phyloP scores from a whole-genome alignment of 1,140 invertebrate genomes.

The Chrysoperla carnea region DNA sequence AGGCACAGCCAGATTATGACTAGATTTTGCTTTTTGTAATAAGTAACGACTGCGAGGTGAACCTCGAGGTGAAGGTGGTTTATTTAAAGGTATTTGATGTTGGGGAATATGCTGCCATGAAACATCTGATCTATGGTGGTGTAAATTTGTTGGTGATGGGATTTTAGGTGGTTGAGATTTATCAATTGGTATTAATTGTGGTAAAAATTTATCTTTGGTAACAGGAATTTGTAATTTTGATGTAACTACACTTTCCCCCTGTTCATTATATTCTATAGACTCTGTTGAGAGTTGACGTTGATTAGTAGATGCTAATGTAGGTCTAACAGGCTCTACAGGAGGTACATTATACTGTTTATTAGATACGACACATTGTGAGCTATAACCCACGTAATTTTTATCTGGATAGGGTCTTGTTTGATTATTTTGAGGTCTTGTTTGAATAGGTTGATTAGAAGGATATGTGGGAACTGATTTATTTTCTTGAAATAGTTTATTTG shows the following conservation, averaged over 20 bases:
- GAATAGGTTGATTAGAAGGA: neutral
- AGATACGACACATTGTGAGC: neutral
- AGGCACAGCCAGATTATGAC: constrained; percentile 46
- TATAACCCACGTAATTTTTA: neutral
- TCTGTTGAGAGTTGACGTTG: constrained; percentile 12
- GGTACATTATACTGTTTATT: neutral
- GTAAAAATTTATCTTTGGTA: constrained; percentile 1
- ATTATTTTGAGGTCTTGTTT: neutral
- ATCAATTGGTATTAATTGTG: constrained; percentile 7
- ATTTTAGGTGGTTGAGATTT: constrained; percentile 4
- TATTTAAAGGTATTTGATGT: constrained; percentile 17
- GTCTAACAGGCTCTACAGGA: constrained; percentile 11
- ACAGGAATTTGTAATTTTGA: constrained; percentile 23
- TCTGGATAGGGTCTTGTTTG: neutral
- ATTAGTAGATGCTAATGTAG: constrained; percentile 1
- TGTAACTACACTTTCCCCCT: constrained; percentile 22
- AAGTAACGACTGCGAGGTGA: constrained; percentile 23
- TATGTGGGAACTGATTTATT: neutral
- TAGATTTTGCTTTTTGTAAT: constrained; percentile 48
- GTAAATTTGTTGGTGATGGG: constrained; percentile 13
- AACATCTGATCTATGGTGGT: constrained; percentile 48
- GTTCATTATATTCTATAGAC: constrained; percentile 17
- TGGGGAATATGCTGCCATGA: constrained; percentile 55
- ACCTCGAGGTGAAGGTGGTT: constrained; percentile 15
- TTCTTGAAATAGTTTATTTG: neutral